These are phyloP conservation scores for Rhynchotus rufescens DNA, from an alignment of 2,797 vertebrate species.

Conservation along the genomic window DNA sequence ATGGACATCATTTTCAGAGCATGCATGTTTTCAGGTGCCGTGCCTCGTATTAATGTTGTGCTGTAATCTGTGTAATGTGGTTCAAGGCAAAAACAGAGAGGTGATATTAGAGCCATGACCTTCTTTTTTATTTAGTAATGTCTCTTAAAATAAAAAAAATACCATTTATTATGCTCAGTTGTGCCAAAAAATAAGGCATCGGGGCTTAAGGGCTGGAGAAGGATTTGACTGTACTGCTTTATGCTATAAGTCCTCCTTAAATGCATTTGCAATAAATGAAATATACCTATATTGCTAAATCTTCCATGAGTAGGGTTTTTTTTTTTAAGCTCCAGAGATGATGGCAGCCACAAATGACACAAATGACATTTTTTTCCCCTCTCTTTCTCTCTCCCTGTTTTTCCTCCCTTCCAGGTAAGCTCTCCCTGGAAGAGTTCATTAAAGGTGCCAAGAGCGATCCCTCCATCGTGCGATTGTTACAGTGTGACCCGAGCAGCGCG, in stretches of 20 bases:
- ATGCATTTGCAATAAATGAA: constrained; percentile 28
- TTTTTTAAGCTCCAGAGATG: neutral
- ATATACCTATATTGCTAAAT: neutral
- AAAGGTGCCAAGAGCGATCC: constrained; percentile 92
- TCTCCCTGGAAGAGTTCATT: constrained; percentile 90
- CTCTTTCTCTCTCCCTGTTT: neutral
- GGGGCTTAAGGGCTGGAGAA: constrained; percentile 43
- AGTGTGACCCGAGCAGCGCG: constrained; percentile 89
- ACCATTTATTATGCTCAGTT: constrained; percentile 18
- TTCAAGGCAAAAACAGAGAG: neutral
- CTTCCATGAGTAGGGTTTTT: neutral
- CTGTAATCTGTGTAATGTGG: neutral
- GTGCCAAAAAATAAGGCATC: constrained; percentile 28
- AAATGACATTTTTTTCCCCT: neutral
- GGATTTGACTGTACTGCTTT: constrained; percentile 43
- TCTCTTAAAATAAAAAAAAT: constrained; percentile 28
- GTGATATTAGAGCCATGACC: neutral
- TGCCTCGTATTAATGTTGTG: neutral
- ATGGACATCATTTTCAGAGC: neutral
- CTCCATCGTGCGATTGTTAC: constrained; percentile 89
- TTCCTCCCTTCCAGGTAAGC: constrained; percentile 79
- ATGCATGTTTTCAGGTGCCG: neutral
- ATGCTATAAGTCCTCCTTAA: neutral
- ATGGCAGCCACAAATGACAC: neutral
- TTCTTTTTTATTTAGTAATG: neutral